Conservation (phyloP, 2,113 vertebrate genomes). For the Psephotus haematonotus region DNA sequence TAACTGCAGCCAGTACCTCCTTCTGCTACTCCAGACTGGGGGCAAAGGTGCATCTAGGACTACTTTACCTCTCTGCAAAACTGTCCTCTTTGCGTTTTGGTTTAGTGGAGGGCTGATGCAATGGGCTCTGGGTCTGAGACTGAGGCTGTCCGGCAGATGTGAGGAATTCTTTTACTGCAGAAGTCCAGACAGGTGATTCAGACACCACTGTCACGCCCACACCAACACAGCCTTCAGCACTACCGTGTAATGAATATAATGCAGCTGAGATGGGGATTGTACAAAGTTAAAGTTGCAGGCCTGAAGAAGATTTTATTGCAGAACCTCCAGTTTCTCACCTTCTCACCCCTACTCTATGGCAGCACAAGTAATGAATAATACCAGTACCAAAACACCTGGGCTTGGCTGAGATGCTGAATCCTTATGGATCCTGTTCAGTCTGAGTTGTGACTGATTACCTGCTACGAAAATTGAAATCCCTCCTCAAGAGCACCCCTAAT, state of each 20-base stretch:
- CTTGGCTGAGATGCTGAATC: background rate
- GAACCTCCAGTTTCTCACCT: background rate
- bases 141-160: background rate
- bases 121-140: background rate
- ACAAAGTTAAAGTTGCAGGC: background rate
- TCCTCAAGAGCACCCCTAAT: background rate
- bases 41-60: background rate
- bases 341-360: background rate
- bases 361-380: background rate
- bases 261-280: background rate
- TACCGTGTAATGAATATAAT: background rate
- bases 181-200: background rate
- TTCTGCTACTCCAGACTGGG: background rate
- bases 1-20: background rate
- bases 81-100: background rate
- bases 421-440: background rate
- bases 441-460: background rate
- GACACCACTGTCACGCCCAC: background rate
- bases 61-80: background rate
- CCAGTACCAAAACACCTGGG: background rate
- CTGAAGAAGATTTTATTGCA: background rate
- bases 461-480: background rate
- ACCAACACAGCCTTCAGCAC: background rate
- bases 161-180: background rate
- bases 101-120: background rate